Evolutionary conservation across 2,113 vertebrate species (phyloP), one percentile per base, ranked within the genome.

Genomic region (Lasiurus cinereus): DNA sequence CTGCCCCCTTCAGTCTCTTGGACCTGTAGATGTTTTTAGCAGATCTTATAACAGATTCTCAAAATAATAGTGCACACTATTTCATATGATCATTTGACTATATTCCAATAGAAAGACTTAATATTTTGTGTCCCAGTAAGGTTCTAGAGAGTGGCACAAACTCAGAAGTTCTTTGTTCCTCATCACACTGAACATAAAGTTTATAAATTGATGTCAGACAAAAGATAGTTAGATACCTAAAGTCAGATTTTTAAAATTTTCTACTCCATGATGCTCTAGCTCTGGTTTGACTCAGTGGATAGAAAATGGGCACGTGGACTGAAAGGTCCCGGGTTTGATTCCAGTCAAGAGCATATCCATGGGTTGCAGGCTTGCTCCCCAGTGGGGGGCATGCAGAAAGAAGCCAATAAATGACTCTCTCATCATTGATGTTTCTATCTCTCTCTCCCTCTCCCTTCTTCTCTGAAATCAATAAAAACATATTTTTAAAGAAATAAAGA

Each of bases 21-120:
- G 69, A 86, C 91, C 48, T 91, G 21, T 36, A 88, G 83, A 95
- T 95, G 82, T 84, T 48, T 90, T 96, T 95, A 95, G 48, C 94
- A 96, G 95, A 77, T 92, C n/a, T 88, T 92, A 72, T 4, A 70
- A 24, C 16, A 56, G 31, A 39, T 31, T 64, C 64, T 94, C 82
- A 83, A 31, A 91, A 70, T 73, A 73, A 90, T 69, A 67, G 29
- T 56, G 52, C 31, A 91, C 89, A 83, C 79, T 87, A 50, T 66
- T 91, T 89, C 56, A 56, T 36, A 48, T 46, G 66, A 88, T 86
- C 62, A 54, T 83, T 76, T 43, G 7, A 39, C 69, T 54, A 83
- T n/a, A 85, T 72, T 69, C 52, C 74, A 94, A 91, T 56, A 39
- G 48, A 66, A 74, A 82, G n/a, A 0, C 70, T 95, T 85, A 64